Evolutionary conservation across 2,888 invertebrate species (phyloP), one percentile per base, ranked within the genome.

Genomic region (Chaetogeoica ovagalla): DNA sequence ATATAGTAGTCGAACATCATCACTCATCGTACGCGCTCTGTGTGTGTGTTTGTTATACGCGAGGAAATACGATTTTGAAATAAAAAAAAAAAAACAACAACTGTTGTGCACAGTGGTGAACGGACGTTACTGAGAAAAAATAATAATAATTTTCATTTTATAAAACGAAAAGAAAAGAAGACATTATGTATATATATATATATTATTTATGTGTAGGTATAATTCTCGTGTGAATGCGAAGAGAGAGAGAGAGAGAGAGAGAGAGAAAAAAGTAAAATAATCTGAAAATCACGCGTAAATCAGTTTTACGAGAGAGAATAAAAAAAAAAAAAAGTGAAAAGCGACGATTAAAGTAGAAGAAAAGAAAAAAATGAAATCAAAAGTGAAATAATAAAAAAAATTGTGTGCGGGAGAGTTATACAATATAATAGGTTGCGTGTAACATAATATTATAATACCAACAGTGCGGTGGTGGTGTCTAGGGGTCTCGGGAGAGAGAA

Each of bases 1-100:
- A 30, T 30, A 65, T 65, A 5, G 23, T 63, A 21, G 37, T 74
- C 43, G n/a, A n/a, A n/a, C n/a, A 11, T 43, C 43, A 11, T 43
- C 43, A 43, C 30, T 30, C 30, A 30, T 48, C 48, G 3, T 48
- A 30, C 48, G 15, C n/a, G n/a, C n/a, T n/a, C n/a, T n/a, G n/a
- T n/a, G n/a, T n/a, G n/a, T n/a, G n/a, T n/a, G n/a, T n/a, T n/a
- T 74, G 39, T 74, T 74, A 39, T 39, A 23, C n/a, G 63, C 30
- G 60, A 21, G 30, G 30, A 52, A n/a, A 62, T 55, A 57, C 57
- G 23, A 57, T 43, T 75, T 57, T 65, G 39, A 76, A 76, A 68
- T 68, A 48, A 68, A 75, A 68, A 59, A 30, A 68, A 75, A 68
- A 59, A n/a, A n/a, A n/a, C n/a, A n/a, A 43, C 23, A 15, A 30